These are phyloP conservation scores for Percina caprodes DNA, from an alignment of 2,113 vertebrate genomes.

Conservation along the genomic window DNA sequence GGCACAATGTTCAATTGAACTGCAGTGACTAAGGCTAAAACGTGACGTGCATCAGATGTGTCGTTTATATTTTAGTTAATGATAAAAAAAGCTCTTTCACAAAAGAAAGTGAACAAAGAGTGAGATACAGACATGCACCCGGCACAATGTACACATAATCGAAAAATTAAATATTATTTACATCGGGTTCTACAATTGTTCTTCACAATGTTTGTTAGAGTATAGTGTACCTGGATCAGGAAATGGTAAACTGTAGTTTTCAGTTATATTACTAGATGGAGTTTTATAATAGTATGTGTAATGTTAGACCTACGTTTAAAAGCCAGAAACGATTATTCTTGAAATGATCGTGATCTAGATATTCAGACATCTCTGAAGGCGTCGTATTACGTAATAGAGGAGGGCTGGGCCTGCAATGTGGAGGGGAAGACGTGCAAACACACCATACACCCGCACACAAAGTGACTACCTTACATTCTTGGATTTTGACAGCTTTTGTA, in stretches of 20 bases:
- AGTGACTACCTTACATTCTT: constrained; percentile 14
- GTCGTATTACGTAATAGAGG: constrained; percentile 63
- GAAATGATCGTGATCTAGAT: not conserved
- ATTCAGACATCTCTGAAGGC: constrained; percentile 31
- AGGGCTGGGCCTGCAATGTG: constrained; percentile 23
- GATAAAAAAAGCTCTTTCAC: not conserved
- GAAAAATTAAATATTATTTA: not conserved
- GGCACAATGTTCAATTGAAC: too few relatives aligned
- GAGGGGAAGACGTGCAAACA: not conserved
- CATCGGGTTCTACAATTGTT: not conserved
- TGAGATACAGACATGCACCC: too few relatives aligned
- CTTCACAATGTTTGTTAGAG: too few relatives aligned
- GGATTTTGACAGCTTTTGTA: constrained; percentile 54
- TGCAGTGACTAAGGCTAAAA: not conserved
- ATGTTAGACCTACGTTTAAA: not conserved
- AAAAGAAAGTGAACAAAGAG: constrained; percentile 5
- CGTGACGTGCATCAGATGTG: rapidly evolving
- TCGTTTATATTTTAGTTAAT: not conserved
- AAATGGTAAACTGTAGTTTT: too few relatives aligned
- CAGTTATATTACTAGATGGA: not conserved
- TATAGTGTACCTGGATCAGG: too few relatives aligned
- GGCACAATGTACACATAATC: not conserved
- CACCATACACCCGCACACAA: not conserved
- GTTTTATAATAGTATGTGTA: not conserved
- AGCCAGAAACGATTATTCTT: not conserved